phyloP scores from a whole-genome alignment of 2,888 invertebrate genomes.

The Cactoblastis cactorum region DNA sequence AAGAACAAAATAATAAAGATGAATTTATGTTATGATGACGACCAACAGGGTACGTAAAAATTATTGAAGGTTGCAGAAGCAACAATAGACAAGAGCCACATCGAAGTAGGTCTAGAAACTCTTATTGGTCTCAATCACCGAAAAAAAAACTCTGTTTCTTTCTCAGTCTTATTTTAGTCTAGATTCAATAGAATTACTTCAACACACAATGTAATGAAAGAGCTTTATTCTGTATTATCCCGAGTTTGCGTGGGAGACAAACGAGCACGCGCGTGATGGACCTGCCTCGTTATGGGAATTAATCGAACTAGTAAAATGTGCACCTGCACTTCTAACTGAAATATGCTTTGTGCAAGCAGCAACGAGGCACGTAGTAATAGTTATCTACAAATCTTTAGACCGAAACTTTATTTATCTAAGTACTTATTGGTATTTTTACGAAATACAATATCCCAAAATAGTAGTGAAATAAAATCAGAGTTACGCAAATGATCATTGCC shows the following conservation, averaged over 20 bases:
- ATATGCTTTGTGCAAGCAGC: slow-evolving; percentile 43
- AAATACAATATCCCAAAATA: background rate
- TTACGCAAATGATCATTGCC: background rate
- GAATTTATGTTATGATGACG: no score
- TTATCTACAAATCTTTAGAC: no score
- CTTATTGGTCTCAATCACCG: no score
- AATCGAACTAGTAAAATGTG: slow-evolving; percentile 71
- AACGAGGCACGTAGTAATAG: background rate
- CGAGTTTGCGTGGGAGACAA: slow-evolving; percentile 50
- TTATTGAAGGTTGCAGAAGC: no score
- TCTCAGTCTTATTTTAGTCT: no score
- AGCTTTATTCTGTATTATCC: background rate
- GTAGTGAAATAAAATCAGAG: background rate
- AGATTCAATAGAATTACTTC: background rate
- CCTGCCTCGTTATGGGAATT: slow-evolving; percentile 78
- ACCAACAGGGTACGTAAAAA: no score
- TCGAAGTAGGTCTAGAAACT: no score
- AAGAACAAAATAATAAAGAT: no score
- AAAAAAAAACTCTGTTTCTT: no score
- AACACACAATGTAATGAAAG: background rate
- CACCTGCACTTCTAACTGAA: slow-evolving; percentile 71
- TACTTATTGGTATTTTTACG: no score
- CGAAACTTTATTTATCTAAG: background rate
- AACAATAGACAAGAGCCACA: no score
- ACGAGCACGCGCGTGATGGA: slow-evolving; percentile 76